These are phyloP conservation scores for Cryptocephalus moraei DNA, from an alignment of 2,888 invertebrate species.

Conservation along the genomic window DNA sequence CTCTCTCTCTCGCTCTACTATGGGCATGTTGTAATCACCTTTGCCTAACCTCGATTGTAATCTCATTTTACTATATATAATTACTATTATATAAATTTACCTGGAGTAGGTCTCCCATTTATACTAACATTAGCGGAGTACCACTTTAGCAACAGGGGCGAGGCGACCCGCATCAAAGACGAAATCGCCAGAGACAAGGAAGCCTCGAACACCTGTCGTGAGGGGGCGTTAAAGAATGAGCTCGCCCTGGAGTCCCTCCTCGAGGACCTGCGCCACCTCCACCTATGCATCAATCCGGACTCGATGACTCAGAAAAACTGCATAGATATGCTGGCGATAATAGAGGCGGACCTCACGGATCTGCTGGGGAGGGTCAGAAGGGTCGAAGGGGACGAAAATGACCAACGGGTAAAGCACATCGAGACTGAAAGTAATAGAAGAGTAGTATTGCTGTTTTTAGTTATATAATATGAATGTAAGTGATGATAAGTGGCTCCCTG, in stretches of 20 bases:
- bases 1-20: no score
- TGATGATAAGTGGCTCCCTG: slow-evolving; percentile 32
- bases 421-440: no score
- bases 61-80: no score
- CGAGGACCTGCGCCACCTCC: slow-evolving; percentile 18
- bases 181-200: slow-evolving; percentile 45
- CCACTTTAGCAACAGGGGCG: slow-evolving; percentile 56
- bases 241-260: slow-evolving; percentile 18
- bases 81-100: no score
- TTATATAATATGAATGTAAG: no score
- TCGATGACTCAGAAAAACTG: slow-evolving; percentile 15
- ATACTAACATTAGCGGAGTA: no score
- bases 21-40: no score
- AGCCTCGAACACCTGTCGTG: slow-evolving; percentile 34
- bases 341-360: slow-evolving; percentile 8
- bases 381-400: not conserved
- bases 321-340: slow-evolving; percentile 7
- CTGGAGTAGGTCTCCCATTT: no score
- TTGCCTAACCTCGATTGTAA: no score
- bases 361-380: slow-evolving; percentile 11
- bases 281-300: slow-evolving; percentile 22
- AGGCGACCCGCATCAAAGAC: slow-evolving; percentile 53
- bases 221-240: slow-evolving; percentile 28
- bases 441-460: no score
- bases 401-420: slow-evolving; percentile 1